Percentiles rank a stretch among this genome's conserved stretches.
phyloP scores from a whole-genome alignment of 2,888 invertebrate genomes.

The Petrolisthes cinctipes region DNA sequence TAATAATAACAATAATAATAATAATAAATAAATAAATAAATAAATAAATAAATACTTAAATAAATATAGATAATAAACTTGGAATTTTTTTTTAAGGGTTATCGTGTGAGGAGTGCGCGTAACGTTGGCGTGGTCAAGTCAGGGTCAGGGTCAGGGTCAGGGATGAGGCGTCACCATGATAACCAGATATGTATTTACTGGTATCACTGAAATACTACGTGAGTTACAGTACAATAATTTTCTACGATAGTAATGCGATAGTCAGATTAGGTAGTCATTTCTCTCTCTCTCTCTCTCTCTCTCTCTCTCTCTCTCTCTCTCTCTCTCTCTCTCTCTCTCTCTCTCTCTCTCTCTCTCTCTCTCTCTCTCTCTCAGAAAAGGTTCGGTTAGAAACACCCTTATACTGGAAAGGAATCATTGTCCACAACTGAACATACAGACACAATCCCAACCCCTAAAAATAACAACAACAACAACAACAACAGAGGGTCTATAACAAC shows the following conservation, averaged over 20 bases:
- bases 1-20: no score
- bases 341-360: background rate
- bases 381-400: background rate
- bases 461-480: background rate
- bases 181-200: no score
- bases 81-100: no score
- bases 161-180: background rate
- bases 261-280: background rate
- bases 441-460: background rate
- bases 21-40: no score
- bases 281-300: background rate
- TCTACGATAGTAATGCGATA: background rate
- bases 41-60: no score
- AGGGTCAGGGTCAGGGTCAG: background rate
- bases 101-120: no score
- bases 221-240: background rate
- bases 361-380: background rate
- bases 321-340: background rate
- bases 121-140: no score
- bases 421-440: no score
- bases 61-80: no score
- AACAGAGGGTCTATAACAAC: background rate
- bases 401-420: background rate
- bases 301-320: slow-evolving; percentile 11
- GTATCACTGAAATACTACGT: background rate